Percentiles rank a stretch among this genome's conserved stretches.
These are phyloP conservation scores for Lasius fuliginosus DNA, from an alignment of 2,888 invertebrate genomes.

Conservation along the genomic window DNA sequence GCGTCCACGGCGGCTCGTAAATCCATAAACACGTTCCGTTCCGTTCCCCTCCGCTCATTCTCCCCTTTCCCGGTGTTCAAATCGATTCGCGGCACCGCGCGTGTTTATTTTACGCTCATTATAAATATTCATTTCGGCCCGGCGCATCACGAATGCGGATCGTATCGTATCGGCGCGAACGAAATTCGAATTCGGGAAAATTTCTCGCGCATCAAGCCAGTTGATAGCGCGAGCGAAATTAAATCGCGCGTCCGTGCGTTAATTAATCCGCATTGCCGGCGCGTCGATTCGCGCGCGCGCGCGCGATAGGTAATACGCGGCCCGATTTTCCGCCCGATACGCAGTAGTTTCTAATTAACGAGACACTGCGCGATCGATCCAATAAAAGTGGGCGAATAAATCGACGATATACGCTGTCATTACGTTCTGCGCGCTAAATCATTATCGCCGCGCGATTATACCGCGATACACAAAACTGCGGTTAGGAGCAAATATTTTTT, in stretches of 20 bases:
- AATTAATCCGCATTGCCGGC: slow-evolving; percentile 76
- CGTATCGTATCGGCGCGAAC: slow-evolving; percentile 57
- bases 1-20: background rate
- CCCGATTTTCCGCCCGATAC: slow-evolving; percentile 70
- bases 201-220: slow-evolving; percentile 51
- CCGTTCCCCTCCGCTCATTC: background rate
- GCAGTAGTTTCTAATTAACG: slow-evolving; percentile 78
- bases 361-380: slow-evolving; percentile 72
- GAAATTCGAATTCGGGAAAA: slow-evolving; percentile 65
- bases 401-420: slow-evolving; percentile 71
- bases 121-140: slow-evolving; percentile 45
- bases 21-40: slow-evolving; percentile 26
- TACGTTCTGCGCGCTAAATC: slow-evolving; percentile 71
- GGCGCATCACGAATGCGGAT: slow-evolving; percentile 16
- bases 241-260: slow-evolving; percentile 75
- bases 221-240: slow-evolving; percentile 68
- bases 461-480: slow-evolving; percentile 43
- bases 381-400: slow-evolving; percentile 76
- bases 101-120: slow-evolving; percentile 32
- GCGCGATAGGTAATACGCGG: slow-evolving; percentile 74
- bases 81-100: background rate
- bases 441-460: slow-evolving; percentile 72
- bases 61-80: background rate
- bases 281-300: slow-evolving; percentile 70
- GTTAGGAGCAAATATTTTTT: slow-evolving; percentile 70